Base-by-base conservation (phyloP, 2,113 vertebrate species). In the Procavia capensis region DNA sequence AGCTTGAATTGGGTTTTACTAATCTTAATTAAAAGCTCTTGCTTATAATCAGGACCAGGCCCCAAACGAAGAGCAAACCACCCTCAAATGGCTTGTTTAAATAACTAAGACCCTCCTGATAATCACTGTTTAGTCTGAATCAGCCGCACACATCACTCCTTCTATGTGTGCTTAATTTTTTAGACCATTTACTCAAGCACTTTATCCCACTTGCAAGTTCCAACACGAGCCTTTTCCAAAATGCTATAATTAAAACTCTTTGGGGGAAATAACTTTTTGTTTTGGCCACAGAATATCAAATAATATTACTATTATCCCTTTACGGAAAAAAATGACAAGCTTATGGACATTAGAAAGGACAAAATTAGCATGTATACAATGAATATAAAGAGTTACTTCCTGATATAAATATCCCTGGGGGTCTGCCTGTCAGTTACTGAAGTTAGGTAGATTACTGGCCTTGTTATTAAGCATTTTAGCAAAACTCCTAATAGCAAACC, bases 11-110 rank as follows among this genome's bases (percentile, higher is more conserved):
- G 98, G 97, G 95, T 91, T 54, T 97, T 98, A 96, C 98, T 98
- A 98, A 98, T 98, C 98, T 98, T 98, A 98, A 98, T 98, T 98
- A 98, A 98, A 98, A 98, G 94, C 97, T 98, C 96, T 98, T 22
- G 45, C 98, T 98, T 97, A 94, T 98, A 98, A 98, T 98, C 84
- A 25, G 97, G 98, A 98, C 96, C 98, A 98, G 97, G 92, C 94
- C 97, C 95, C 96, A 90, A 90, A 97, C 85, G 31, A 97, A 97
- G 96, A 96, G 97, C 88, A 86, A 97, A 90, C 94, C 66, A 47
- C 97, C 98, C 96, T 98, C 97, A 92, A 96, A 97, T 95, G 97
- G 76, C 89, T 97, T 98, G 86, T 98, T 98, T 98, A 95, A 98
- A 97, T 97, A 96, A 64, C 97, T 61, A 16, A 94, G 90, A 64